Percentiles rank a stretch among this genome's conserved stretches.
Conservation (phyloP, 1,140 invertebrate genomes). For the Caenorhabditis tropicalis region DNA sequence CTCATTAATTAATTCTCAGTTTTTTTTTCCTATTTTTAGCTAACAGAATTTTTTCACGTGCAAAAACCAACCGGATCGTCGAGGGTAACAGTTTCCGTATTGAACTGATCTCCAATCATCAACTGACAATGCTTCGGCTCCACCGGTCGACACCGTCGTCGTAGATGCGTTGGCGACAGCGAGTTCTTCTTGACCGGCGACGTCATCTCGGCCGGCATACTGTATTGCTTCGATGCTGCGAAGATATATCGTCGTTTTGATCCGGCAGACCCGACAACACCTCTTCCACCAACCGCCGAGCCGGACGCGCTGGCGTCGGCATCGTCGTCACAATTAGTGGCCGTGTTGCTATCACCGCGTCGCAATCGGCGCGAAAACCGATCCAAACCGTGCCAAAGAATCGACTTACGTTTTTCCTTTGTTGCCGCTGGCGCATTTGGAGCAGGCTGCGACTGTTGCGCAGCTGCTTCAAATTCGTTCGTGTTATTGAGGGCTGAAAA, state of each 20-base stretch:
- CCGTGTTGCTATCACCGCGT: conserved; percentile 43
- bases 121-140: conserved; percentile 48
- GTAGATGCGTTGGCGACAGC: conserved; percentile 19
- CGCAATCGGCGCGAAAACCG: conserved; percentile 50
- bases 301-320: conserved; percentile 39
- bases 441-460: conserved; percentile 36
- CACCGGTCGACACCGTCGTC: conserved; percentile 9
- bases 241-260: conserved; percentile 50
- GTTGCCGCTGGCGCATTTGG: conserved; percentile 26
- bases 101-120: conserved; percentile 52
- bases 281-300: conserved; percentile 45
- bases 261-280: conserved; percentile 50
- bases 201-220: conserved; percentile 51
- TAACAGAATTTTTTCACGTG: too few relatives aligned
- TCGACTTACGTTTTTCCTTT: conserved; percentile 49
- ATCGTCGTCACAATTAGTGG: conserved; percentile 31
- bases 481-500: conserved; percentile 39
- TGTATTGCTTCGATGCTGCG: conserved; percentile 46
- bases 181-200: conserved; percentile 4
- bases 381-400: conserved; percentile 53
- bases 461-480: conserved; percentile 40
- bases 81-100: conserved; percentile 49
- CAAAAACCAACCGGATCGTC: conserved; percentile 50
- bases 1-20: background rate
- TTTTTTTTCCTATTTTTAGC: too few relatives aligned